These are phyloP conservation scores for Eulemur albifrons DNA, from an alignment of 2,797 vertebrate species.

Conservation along the genomic window DNA sequence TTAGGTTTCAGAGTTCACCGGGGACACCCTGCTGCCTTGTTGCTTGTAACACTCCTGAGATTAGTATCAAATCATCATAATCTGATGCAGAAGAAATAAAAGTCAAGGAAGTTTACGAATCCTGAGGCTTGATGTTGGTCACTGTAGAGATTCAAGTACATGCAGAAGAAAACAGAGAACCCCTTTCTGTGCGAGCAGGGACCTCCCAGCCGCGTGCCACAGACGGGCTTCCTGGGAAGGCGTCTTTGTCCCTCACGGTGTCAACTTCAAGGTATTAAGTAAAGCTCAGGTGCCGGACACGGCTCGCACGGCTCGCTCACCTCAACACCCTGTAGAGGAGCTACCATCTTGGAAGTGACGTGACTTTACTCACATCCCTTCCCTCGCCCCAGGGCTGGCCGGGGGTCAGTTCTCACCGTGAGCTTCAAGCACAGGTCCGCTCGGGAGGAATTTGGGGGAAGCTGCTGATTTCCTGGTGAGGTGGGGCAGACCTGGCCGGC, in stretches of 20 bases:
- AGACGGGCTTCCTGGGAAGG: background rate
- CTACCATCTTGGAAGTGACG: background rate
- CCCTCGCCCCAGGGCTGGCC: too few species aligned
- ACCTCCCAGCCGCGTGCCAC: background rate
- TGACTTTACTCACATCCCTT: background rate
- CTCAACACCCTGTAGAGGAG: background rate
- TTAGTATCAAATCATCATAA: background rate
- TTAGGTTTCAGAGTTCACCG: background rate
- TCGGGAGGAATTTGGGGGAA: background rate
- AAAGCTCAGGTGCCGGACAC: background rate
- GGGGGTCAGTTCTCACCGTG: background rate
- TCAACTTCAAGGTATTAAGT: background rate
- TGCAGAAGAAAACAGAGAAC: background rate
- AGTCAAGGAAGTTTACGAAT: background rate
- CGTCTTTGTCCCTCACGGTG: accelerated
- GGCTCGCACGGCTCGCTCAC: background rate
- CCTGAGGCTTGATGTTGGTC: background rate
- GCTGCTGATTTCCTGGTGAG: background rate
- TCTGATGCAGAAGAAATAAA: background rate
- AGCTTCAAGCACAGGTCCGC: background rate
- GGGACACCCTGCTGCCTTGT: background rate
- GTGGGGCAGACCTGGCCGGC: background rate
- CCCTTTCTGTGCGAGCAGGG: background rate
- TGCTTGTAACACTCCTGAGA: background rate
- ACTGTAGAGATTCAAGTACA: background rate